Percentiles rank a stretch among this genome's conserved stretches.
phyloP scores from a whole-genome alignment of 2,888 invertebrate genomes.

The Octodonta nipae region DNA sequence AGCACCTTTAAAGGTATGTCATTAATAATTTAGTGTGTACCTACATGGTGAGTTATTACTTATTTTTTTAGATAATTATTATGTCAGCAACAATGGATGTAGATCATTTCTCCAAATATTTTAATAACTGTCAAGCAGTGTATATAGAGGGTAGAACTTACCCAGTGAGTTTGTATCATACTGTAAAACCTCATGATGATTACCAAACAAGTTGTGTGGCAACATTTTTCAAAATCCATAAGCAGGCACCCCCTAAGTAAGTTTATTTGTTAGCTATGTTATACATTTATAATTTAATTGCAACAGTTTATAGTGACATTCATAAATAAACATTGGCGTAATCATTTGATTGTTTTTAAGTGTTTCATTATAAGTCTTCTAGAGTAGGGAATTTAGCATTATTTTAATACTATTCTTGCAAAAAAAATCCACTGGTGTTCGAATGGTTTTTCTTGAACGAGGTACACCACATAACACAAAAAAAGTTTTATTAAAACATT shows the following conservation, averaged over 20 bases:
- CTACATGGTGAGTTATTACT: conserved; percentile 5
- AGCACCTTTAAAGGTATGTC: conserved; percentile 50
- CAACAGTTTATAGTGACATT: too few species aligned
- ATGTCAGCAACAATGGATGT: conserved; percentile 97
- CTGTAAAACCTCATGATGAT: conserved; percentile 61
- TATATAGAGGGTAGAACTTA: conserved; percentile 83
- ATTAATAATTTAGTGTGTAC: neutral
- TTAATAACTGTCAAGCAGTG: conserved; percentile 70
- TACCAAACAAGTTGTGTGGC: conserved; percentile 72
- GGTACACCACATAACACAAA: too few species aligned
- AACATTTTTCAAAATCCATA: conserved; percentile 81
- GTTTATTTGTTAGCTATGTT: conserved; percentile 20
- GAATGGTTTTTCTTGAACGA: too few species aligned
- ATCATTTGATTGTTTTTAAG: too few species aligned
- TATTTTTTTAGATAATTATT: conserved; percentile 52
- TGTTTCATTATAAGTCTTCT: too few species aligned
- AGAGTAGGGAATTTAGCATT: too few species aligned
- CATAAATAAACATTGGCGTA: too few species aligned
- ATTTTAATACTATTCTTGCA: too few species aligned
- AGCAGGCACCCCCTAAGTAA: conserved; percentile 66
- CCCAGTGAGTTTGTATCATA: conserved; percentile 63
- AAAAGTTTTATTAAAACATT: too few species aligned
- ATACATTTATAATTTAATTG: conserved; percentile 1
- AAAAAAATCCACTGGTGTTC: too few species aligned
- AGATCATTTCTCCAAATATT: conserved; percentile 81